A percentile compares a stretch with the other conserved stretches of the same genome.
These are phyloP conservation scores for Carlito syrichta DNA, from an alignment of 2,113 vertebrate genomes.

Conservation along the genomic window DNA sequence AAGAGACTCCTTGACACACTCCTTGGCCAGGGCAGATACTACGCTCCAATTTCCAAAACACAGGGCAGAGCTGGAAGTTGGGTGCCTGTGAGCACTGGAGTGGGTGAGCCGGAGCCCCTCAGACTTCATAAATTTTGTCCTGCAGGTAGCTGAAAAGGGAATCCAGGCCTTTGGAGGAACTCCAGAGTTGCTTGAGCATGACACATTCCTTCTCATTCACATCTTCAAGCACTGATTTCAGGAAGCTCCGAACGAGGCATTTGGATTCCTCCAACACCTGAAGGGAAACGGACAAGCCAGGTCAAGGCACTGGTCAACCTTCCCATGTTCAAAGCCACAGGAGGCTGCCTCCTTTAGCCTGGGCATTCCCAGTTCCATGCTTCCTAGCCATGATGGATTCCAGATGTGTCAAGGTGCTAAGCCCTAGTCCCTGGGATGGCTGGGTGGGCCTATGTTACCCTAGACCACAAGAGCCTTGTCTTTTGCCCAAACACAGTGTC, in stretches of 20 bases:
- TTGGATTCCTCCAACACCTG: constrained; percentile 98
- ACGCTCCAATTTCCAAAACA: constrained; percentile 69
- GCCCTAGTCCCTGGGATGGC: not conserved
- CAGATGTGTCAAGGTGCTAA: fast-evolving
- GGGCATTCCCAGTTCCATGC: not conserved
- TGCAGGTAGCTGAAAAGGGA: constrained; percentile 96
- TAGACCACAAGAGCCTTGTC: not conserved
- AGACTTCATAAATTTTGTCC: constrained; percentile 94
- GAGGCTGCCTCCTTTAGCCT: not conserved
- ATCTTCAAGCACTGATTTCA: constrained; percentile 92
- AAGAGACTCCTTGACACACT: constrained; percentile 77
- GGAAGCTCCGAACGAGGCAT: constrained; percentile 93
- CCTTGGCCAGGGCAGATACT: constrained; percentile 60
- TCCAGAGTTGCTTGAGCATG: constrained; percentile 97
- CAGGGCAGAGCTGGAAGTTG: constrained; percentile 58
- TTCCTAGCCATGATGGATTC: not conserved
- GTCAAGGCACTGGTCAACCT: not conserved
- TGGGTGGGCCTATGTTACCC: not conserved
- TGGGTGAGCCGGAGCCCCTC: constrained; percentile 66
- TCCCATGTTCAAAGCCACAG: fast-evolving
- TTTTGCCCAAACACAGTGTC: not conserved
- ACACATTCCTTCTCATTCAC: constrained; percentile 97
- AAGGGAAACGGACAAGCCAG: constrained; percentile 41
- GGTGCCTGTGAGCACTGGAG: constrained; percentile 26
- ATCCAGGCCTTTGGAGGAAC: constrained; percentile 96